These are phyloP conservation scores for Malacoraja senta DNA, from an alignment of 2,797 vertebrate genomes.

Conservation along the genomic window DNA sequence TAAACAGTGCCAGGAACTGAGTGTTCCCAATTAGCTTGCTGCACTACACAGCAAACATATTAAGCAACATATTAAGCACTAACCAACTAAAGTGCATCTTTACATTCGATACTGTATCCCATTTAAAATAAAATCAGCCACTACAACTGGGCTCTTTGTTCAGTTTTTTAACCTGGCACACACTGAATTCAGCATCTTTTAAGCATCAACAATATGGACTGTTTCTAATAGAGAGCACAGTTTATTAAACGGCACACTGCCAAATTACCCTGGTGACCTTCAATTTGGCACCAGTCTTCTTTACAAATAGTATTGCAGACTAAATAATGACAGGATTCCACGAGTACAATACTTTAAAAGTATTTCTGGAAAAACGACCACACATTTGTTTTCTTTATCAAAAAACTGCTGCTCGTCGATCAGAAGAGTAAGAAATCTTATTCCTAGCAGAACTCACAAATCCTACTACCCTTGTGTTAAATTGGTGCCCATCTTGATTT, in stretches of 20 bases:
- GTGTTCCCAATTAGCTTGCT: constrained; percentile 1
- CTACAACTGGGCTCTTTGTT: constrained; percentile 21
- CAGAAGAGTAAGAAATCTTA: neutral
- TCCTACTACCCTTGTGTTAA: neutral
- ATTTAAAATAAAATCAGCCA: constrained; percentile 23
- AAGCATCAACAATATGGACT: constrained; percentile 30
- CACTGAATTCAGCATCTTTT: constrained; percentile 36
- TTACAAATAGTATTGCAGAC: constrained; percentile 33
- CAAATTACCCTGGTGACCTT: constrained; percentile 24
- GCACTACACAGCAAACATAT: constrained; percentile 14
- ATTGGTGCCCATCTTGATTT: neutral
- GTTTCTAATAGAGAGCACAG: constrained; percentile 21
- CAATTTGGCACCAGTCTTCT: constrained; percentile 16
- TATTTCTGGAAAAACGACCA: neutral
- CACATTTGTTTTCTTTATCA: neutral
- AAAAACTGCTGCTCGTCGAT: neutral
- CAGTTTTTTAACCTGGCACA: constrained; percentile 26
- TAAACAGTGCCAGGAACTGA: constrained; percentile 12
- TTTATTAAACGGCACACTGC: constrained; percentile 26
- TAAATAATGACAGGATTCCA: constrained; percentile 26
- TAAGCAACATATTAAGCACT: constrained; percentile 13
- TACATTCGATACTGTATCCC: constrained; percentile 18
- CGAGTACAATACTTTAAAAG: neutral
- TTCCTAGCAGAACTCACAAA: neutral
- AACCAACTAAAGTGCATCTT: constrained; percentile 34